These are phyloP conservation scores for Geopemphigus sp. DNA, from an alignment of 1,140 invertebrate genomes.

Conservation along the genomic window DNA sequence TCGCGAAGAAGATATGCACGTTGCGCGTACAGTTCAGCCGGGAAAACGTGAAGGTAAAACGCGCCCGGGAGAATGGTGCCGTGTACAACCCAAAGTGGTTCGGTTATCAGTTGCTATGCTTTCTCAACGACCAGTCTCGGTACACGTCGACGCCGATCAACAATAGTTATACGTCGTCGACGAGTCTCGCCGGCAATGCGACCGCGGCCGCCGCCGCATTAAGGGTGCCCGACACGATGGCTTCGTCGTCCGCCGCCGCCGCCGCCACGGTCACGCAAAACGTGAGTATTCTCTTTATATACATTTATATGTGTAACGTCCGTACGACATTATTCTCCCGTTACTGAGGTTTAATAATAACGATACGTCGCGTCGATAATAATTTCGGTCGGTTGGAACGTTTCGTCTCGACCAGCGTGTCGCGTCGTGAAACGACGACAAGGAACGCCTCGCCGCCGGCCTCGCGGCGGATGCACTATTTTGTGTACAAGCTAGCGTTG, in stretches of 20 bases:
- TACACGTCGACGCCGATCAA: conserved; percentile 4
- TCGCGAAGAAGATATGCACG: conserved; percentile 44
- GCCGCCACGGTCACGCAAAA: neutral
- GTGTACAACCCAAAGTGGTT: conserved; percentile 38
- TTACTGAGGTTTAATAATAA: too few relatives aligned
- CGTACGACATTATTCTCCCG: too few relatives aligned
- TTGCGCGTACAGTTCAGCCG: conserved; percentile 41
- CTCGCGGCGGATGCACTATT: neutral
- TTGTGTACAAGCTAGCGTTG: neutral
- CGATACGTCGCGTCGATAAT: too few relatives aligned
- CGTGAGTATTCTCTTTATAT: too few relatives aligned
- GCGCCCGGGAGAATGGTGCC: conserved; percentile 8
- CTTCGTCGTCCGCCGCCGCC: too few relatives aligned
- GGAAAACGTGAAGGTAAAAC: conserved; percentile 35
- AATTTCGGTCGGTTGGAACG: too few relatives aligned
- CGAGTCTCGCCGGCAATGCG: neutral
- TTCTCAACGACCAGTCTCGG: conserved; percentile 38
- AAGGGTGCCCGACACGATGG: neutral
- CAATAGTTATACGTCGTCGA: neutral
- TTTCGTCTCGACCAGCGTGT: too few relatives aligned
- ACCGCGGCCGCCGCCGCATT: too few relatives aligned
- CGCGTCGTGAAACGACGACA: too few relatives aligned
- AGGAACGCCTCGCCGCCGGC: too few relatives aligned
- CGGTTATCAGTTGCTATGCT: conserved; percentile 37
- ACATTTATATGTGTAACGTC: too few relatives aligned